Conservation (phyloP, 2,797 vertebrate genomes). For the Menidia menidia region DNA sequence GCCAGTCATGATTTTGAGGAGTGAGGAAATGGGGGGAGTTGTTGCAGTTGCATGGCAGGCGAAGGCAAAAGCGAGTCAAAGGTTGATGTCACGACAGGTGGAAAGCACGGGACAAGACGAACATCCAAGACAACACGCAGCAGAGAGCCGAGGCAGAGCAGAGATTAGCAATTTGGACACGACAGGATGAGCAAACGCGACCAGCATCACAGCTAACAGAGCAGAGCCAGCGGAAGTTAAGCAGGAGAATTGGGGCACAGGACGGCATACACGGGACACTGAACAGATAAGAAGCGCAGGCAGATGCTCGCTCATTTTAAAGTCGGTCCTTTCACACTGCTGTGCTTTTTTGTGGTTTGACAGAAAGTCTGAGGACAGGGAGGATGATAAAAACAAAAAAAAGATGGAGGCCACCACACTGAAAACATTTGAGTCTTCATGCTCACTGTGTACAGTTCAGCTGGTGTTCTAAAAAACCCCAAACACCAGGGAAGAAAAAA, state of each 20-base stretch:
- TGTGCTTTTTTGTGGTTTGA: conserved; percentile 11
- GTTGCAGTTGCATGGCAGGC: conserved; percentile 78
- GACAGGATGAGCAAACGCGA: conserved; percentile 79
- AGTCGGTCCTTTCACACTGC: conserved; percentile 63
- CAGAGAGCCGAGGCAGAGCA: conserved; percentile 98
- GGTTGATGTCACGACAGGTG: conserved; percentile 88
- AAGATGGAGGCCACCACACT: background rate
- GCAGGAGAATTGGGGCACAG: conserved; percentile 52
- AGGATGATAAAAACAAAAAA: background rate
- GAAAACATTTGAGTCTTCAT: background rate
- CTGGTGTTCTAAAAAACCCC: background rate
- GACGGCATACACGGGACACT: conserved; percentile 70
- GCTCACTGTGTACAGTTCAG: background rate
- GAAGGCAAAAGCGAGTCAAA: conserved; percentile 87
- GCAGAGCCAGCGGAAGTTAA: conserved; percentile 66
- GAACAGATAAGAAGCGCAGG: conserved; percentile 71
- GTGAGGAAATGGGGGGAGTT: conserved; percentile 38
- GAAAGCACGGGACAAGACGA: conserved; percentile 75
- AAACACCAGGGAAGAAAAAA: background rate
- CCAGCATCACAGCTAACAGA: conserved; percentile 73
- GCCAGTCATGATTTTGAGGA: conserved; percentile 78
- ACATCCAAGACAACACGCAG: conserved; percentile 87
- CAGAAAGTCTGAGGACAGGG: background rate
- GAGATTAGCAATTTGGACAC: conserved; percentile 90
- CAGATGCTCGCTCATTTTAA: conserved; percentile 77